Percentiles rank a stretch among this genome's conserved stretches.
phyloP scores from a whole-genome alignment of 2,797 vertebrate genomes.

The Todus mexicanus region DNA sequence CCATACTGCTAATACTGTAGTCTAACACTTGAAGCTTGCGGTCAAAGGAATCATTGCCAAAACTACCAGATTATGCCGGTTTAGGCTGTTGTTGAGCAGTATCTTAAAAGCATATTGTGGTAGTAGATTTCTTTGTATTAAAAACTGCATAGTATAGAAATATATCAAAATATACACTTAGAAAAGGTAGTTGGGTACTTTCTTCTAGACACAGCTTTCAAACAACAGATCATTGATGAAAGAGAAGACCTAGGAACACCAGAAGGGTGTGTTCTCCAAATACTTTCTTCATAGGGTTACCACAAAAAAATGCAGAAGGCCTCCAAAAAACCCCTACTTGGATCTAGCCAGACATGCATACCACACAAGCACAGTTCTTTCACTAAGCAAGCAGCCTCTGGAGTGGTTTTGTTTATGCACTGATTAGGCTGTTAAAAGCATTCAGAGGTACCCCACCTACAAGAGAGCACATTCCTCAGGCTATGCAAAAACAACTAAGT shows the following conservation, averaged over 20 bases:
- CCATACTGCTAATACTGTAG: not conserved
- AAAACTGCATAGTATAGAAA: not conserved
- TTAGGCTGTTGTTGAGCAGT: not conserved
- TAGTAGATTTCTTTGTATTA: not conserved
- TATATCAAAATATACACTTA: not conserved
- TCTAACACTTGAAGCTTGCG: not conserved
- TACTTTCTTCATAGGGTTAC: not conserved
- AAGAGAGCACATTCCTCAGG: not conserved
- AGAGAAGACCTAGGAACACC: not conserved
- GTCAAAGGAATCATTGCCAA: not conserved
- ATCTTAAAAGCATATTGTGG: not conserved
- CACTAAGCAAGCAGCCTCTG: conserved; percentile 13
- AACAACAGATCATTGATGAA: not conserved
- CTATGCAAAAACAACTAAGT: not conserved
- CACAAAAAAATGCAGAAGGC: not conserved
- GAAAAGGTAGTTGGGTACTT: not conserved
- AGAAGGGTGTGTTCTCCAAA: not conserved
- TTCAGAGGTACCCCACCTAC: conserved; percentile 39
- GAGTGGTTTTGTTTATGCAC: conserved; percentile 9
- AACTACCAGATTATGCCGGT: accelerated
- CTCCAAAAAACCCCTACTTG: not conserved
- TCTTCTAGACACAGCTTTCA: not conserved
- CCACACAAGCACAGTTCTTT: not conserved
- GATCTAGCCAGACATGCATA: not conserved
- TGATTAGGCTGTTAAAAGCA: not conserved